These are phyloP conservation scores for Ophion ellenae DNA, from an alignment of 2,888 invertebrate species.

Conservation along the genomic window DNA sequence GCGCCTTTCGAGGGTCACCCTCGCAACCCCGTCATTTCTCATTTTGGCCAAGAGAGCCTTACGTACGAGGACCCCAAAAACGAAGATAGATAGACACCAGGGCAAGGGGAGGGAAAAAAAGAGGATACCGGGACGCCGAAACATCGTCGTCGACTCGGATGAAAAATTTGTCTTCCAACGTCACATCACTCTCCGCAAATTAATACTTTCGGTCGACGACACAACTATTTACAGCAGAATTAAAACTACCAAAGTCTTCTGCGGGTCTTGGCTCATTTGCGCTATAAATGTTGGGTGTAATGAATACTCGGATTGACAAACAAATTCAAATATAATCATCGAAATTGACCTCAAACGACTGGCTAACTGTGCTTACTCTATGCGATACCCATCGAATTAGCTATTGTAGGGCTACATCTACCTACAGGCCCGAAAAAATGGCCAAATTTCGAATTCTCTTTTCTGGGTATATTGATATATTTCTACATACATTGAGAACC, in stretches of 20 bases:
- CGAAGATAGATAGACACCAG: not conserved
- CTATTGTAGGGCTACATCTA: too few relatives aligned
- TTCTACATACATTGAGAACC: too few relatives aligned
- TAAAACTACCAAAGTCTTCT: not conserved
- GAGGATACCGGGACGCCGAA: not conserved
- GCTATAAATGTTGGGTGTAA: not conserved
- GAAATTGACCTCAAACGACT: not conserved
- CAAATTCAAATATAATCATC: not conserved
- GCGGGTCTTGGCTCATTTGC: too few relatives aligned
- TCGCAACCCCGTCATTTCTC: conserved; percentile 69
- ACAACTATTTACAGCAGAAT: not conserved
- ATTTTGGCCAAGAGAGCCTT: conserved; percentile 66
- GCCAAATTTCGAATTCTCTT: too few relatives aligned
- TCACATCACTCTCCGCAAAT: not conserved
- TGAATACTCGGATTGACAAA: not conserved
- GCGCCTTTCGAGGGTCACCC: conserved; percentile 71
- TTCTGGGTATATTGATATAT: too few relatives aligned
- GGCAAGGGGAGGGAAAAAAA: not conserved
- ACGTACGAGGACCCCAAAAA: conserved; percentile 52
- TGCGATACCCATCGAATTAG: too few relatives aligned
- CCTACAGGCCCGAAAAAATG: too few relatives aligned
- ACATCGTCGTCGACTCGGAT: conserved; percentile 4
- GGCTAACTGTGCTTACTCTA: not conserved
- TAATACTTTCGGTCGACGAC: not conserved
- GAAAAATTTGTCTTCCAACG: not conserved